Conservation (phyloP, 2,888 invertebrate species). For the Caenorhabditis macrosperma region DNA sequence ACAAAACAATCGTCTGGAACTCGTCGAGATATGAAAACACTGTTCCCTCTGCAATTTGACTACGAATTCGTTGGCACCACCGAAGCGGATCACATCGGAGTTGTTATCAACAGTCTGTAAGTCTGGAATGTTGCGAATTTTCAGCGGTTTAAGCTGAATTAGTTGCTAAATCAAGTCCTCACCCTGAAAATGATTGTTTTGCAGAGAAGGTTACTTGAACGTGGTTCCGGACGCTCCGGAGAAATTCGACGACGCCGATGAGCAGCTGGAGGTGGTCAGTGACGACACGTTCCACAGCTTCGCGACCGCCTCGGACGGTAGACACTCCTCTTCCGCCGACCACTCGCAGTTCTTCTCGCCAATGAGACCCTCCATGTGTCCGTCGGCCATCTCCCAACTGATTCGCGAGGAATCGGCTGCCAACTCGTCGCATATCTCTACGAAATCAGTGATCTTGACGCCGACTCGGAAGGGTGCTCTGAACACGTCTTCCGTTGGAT, state of each 20-base stretch:
- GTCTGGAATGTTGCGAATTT: no score
- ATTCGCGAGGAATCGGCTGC: constrained; percentile 21
- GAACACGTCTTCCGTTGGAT: not conserved
- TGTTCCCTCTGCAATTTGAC: constrained; percentile 59
- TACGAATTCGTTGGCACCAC: constrained; percentile 55
- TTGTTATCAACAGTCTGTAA: constrained; percentile 54
- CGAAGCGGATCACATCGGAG: constrained; percentile 57
- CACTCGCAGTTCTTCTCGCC: constrained; percentile 58
- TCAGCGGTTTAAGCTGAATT: no score
- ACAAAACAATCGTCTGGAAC: not conserved
- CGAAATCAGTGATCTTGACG: constrained; percentile 39
- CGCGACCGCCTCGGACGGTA: not conserved
- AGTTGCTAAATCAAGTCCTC: not conserved
- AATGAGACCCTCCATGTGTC: constrained; percentile 35
- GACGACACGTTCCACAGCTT: constrained; percentile 44
- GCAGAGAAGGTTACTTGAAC: constrained; percentile 46
- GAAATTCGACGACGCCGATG: not conserved
- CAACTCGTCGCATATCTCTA: constrained; percentile 40
- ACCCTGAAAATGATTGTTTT: not conserved
- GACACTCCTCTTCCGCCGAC: constrained; percentile 16
- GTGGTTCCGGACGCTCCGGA: not conserved
- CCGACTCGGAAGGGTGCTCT: not conserved
- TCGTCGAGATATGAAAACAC: constrained; percentile 33
- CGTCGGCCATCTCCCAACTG: constrained; percentile 19
- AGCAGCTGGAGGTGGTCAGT: not conserved